These are phyloP conservation scores for Pampus argenteus DNA, from an alignment of 2,797 vertebrate genomes.

Conservation along the genomic window DNA sequence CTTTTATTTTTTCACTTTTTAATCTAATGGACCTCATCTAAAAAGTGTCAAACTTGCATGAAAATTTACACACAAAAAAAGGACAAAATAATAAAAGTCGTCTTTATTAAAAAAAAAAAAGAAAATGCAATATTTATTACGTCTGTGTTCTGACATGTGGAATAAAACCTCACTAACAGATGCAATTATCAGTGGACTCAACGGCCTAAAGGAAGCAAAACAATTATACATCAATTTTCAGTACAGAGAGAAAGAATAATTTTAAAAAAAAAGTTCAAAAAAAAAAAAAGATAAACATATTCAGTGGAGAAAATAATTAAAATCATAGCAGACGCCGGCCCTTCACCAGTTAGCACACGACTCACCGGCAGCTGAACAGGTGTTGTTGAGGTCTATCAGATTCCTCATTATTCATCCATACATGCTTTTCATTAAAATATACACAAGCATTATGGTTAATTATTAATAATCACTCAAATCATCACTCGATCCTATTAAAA, in stretches of 20 bases:
- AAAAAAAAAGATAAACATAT: neutral
- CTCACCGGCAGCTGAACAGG: conserved; percentile 47
- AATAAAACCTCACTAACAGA: conserved; percentile 17
- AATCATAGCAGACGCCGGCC: neutral
- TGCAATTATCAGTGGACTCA: conserved; percentile 25
- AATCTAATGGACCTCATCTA: conserved; percentile 14
- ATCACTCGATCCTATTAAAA: conserved; percentile 23
- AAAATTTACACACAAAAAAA: neutral
- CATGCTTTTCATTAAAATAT: conserved; percentile 26
- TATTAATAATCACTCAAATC: conserved; percentile 13
- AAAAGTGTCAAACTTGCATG: conserved; percentile 20
- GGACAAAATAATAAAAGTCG: neutral
- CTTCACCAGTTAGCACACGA: neutral
- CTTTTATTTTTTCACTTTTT: too few species aligned
- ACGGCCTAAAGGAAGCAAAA: conserved; percentile 31
- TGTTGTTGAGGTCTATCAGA: conserved; percentile 45
- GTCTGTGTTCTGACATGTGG: conserved; percentile 3
- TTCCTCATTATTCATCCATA: conserved; percentile 23
- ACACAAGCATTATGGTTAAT: conserved; percentile 19
- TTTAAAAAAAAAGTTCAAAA: conserved; percentile 9
- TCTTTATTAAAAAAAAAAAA: conserved; percentile 1
- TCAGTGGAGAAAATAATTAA: conserved; percentile 28
- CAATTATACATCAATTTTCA: conserved; percentile 31
- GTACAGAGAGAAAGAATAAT: conserved; percentile 20
- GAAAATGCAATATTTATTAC: conserved; percentile 6